phyloP scores from a whole-genome alignment of 2,888 invertebrate species.

The Eurytoma adleriae region DNA sequence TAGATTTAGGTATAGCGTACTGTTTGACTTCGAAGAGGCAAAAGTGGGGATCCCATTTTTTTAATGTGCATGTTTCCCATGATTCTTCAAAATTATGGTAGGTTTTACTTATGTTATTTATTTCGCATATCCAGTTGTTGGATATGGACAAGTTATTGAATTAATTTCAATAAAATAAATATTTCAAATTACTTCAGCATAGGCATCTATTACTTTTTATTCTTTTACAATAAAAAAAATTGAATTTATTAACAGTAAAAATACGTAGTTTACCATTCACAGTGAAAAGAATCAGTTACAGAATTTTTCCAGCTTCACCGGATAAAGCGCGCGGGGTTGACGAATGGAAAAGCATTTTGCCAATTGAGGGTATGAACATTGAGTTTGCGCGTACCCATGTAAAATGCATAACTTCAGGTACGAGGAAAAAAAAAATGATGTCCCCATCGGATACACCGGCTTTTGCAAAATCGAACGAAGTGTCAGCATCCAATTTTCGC shows the following conservation, averaged over 20 bases:
- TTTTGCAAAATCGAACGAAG: conserved; percentile 38
- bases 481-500: conserved; percentile 31
- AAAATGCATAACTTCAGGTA: conserved; percentile 24
- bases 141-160: background rate
- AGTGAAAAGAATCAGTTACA: conserved; percentile 14
- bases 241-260: background rate
- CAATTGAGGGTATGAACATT: conserved; percentile 30
- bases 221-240: conserved; percentile 1
- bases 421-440: conserved; percentile 6
- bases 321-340: background rate
- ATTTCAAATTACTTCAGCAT: too few relatives aligned
- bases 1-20: too few relatives aligned
- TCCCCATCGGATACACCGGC: background rate
- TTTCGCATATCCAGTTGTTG: too few relatives aligned
- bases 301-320: background rate
- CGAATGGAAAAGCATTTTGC: conserved; percentile 37
- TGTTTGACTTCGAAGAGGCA: too few relatives aligned
- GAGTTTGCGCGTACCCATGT: conserved; percentile 15
- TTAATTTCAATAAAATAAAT: background rate
- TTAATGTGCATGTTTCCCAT: too few relatives aligned
- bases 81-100: background rate
- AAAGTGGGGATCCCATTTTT: too few relatives aligned
- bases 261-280: background rate
- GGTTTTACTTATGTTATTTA: background rate
- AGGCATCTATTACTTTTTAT: background rate